Percentiles rank a stretch among this genome's conserved stretches.
Conservation (phyloP, 1,140 invertebrate species). For the Camponotus pennsylvanicus region DNA sequence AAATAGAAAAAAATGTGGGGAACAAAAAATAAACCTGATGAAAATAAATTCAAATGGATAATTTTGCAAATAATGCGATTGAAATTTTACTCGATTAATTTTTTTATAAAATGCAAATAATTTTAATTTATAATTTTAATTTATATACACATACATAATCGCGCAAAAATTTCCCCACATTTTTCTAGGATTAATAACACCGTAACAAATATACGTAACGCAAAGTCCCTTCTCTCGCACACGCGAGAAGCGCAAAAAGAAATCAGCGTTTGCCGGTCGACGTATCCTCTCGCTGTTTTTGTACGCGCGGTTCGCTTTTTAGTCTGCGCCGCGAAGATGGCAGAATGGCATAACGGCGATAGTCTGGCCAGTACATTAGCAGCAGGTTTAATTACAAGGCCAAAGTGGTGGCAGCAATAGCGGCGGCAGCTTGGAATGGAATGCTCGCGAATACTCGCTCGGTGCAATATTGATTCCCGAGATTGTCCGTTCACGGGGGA, state of each 20-base stretch:
- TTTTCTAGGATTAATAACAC: constrained; percentile 37
- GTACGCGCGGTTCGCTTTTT: constrained; percentile 42
- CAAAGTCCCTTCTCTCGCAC: background rate
- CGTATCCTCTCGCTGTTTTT: constrained; percentile 46
- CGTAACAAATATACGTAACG: background rate
- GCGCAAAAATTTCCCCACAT: background rate
- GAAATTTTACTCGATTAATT: background rate
- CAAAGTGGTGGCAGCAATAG: constrained; percentile 68
- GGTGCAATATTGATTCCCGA: constrained; percentile 75
- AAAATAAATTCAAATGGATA: constrained; percentile 19
- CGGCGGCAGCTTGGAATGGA: constrained; percentile 70
- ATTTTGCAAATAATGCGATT: background rate
- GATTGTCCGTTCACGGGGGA: constrained; percentile 62
- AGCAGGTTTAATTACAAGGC: constrained; percentile 79
- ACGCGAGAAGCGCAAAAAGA: background rate
- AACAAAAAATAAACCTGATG: background rate
- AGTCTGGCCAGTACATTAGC: constrained; percentile 78
- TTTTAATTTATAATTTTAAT: too few relatives aligned
- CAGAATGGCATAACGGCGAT: constrained; percentile 72
- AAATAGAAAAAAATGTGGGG: background rate
- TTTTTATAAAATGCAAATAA: background rate
- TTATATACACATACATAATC: too few relatives aligned
- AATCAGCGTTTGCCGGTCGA: constrained; percentile 28
- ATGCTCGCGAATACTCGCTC: constrained; percentile 76
- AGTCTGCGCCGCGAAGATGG: constrained; percentile 46